A percentile compares a stretch with the other conserved stretches of the same genome.
phyloP scores from a whole-genome alignment of 2,113 vertebrate species.

The Canis aureus region DNA sequence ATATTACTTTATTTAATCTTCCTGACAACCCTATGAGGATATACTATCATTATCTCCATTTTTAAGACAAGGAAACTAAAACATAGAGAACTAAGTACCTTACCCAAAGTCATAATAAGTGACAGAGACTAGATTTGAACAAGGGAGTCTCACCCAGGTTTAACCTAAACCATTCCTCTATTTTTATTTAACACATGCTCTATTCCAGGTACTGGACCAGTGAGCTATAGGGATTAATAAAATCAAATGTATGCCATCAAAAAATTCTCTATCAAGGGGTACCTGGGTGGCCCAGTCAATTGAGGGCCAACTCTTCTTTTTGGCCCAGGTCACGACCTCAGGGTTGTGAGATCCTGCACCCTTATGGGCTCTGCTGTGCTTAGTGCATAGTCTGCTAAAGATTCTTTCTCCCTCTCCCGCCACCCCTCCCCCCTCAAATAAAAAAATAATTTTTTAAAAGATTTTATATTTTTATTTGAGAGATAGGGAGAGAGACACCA shows the following conservation, averaged over 20 bases:
- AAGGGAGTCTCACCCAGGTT: not conserved
- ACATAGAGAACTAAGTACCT: not conserved
- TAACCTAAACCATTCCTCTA: not conserved
- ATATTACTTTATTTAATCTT: slow-evolving; percentile 7
- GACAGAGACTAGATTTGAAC: slow-evolving; percentile 1
- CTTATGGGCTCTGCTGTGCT: not conserved
- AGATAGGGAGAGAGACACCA: too few relatives aligned
- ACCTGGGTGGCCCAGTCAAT: not conserved
- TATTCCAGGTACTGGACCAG: not conserved
- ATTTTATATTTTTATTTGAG: too few relatives aligned
- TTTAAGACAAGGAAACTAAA: slow-evolving; percentile 19
- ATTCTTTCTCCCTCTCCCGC: not conserved
- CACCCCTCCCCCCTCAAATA: not conserved
- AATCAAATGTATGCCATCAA: slow-evolving; percentile 21
- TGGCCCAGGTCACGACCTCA: not conserved
- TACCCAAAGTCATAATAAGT: not conserved
- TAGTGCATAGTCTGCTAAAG: not conserved
- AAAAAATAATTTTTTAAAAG: too few relatives aligned
- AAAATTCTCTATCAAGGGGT: not conserved
- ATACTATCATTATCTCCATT: not conserved
- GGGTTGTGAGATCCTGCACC: not conserved
- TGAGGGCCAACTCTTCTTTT: not conserved
- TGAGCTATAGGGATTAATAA: not conserved
- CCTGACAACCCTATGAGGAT: not conserved
- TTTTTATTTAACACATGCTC: slow-evolving; percentile 23